These are phyloP conservation scores for Todus mexicanus DNA, from an alignment of 2,797 vertebrate species.

Conservation along the genomic window DNA sequence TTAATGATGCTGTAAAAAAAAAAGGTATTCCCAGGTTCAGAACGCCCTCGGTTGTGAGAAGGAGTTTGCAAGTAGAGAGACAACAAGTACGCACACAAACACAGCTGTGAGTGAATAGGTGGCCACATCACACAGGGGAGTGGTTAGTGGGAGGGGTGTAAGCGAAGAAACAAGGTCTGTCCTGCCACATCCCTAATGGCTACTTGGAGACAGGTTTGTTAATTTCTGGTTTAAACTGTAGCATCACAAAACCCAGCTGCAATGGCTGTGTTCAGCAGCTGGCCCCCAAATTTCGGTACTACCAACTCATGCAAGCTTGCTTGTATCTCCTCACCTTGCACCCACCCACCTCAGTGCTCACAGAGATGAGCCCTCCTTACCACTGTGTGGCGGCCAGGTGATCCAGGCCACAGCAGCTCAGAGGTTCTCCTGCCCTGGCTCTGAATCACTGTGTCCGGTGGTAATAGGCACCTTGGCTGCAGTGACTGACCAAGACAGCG, in stretches of 20 bases:
- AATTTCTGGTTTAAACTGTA: not conserved
- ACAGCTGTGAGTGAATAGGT: not conserved
- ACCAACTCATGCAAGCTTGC: not conserved
- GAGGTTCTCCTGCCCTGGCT: not conserved
- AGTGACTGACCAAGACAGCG: rapidly evolving
- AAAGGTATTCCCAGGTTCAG: not conserved
- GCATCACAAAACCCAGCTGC: not conserved
- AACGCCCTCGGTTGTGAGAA: not conserved
- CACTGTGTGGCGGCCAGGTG: not conserved
- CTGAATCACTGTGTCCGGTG: rapidly evolving
- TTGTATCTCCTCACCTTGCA: no score
- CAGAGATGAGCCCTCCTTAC: not conserved
- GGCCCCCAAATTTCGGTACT: not conserved
- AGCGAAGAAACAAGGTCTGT: not conserved
- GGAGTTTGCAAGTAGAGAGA: not conserved
- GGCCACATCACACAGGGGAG: not conserved
- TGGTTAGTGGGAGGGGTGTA: not conserved
- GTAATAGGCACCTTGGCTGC: not conserved
- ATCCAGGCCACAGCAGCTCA: not conserved
- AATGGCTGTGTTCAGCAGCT: not conserved
- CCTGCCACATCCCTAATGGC: not conserved
- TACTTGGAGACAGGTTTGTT: not conserved
- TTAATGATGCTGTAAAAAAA: not conserved
- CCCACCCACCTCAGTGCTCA: not conserved
- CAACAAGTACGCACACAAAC: not conserved